These are phyloP conservation scores for Prochilodus magdalenae DNA, from an alignment of 2,113 vertebrate species.

Conservation along the genomic window DNA sequence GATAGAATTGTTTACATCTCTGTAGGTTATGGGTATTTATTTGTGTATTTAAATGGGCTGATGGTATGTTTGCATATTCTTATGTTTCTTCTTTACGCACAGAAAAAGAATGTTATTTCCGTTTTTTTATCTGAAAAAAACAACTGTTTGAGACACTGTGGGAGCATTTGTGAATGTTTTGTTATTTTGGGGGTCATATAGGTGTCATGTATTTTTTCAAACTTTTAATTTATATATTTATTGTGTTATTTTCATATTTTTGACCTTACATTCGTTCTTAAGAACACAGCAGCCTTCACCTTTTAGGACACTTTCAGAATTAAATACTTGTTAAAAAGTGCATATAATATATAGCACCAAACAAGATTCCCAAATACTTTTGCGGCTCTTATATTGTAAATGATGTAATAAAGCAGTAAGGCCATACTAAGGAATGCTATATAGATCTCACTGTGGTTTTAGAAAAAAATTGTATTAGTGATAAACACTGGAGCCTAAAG, in stretches of 20 bases:
- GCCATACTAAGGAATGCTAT: not conserved
- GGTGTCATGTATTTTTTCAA: slow-evolving; percentile 8
- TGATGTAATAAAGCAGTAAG: not conserved
- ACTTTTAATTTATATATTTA: slow-evolving; percentile 44
- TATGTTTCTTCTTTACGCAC: not conserved
- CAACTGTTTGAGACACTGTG: slow-evolving; percentile 26
- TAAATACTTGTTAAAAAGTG: too few relatives aligned
- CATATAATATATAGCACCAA: not conserved
- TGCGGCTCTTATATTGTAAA: not conserved
- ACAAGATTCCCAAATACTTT: not conserved
- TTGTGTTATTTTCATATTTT: slow-evolving; percentile 43
- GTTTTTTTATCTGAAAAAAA: slow-evolving; percentile 17
- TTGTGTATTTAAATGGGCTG: not conserved
- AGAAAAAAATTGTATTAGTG: not conserved
- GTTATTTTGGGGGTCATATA: not conserved
- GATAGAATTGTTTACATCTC: slow-evolving; percentile 20
- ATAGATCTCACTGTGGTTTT: slow-evolving; percentile 13
- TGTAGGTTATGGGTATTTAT: not conserved
- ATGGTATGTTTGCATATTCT: not conserved
- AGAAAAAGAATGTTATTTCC: not conserved
- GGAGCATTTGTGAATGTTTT: slow-evolving; percentile 30
- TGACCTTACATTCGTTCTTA: not conserved
- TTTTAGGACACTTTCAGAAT: not conserved
- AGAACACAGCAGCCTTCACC: slow-evolving; percentile 10
- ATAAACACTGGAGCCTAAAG: not conserved